Conservation (phyloP, 2,113 vertebrate species). For the Cololabis saira region DNA sequence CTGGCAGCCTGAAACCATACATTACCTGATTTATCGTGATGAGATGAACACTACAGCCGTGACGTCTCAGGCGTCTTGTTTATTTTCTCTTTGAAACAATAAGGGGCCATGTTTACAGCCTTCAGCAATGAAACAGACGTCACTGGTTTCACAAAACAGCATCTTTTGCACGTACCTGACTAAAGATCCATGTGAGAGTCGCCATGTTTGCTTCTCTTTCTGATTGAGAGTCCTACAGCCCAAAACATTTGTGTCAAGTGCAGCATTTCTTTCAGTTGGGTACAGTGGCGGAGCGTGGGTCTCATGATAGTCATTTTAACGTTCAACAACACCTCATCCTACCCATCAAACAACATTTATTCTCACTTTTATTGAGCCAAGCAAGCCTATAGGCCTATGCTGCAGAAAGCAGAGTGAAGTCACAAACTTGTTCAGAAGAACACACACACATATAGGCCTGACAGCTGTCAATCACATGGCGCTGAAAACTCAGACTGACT, state of each 20-base stretch:
- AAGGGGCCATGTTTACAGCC: constrained; percentile 15
- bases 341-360: too few species aligned
- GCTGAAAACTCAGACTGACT: too few species aligned
- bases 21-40: constrained; percentile 7
- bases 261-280: constrained; percentile 1
- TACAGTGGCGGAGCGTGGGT: too few species aligned
- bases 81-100: constrained; percentile 27
- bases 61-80: constrained; percentile 26
- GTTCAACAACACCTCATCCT: too few species aligned
- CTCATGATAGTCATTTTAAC: too few species aligned
- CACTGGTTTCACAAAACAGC: constrained; percentile 1
- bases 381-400: too few species aligned
- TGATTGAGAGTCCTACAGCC: not conserved
- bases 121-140: not conserved
- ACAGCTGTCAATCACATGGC: too few species aligned
- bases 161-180: constrained; percentile 17
- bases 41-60: not conserved
- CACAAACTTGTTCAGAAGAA: too few species aligned
- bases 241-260: constrained; percentile 3
- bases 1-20: constrained; percentile 3
- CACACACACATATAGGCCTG: too few species aligned
- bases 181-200: not conserved
- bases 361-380: too few species aligned
- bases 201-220: too few species aligned
- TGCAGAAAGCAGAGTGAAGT: too few species aligned